Percentiles rank a stretch among this genome's conserved stretches.
Evolutionary conservation across 1,140 invertebrate species (phyloP).

Genomic region (Meteorus sp.): DNA sequence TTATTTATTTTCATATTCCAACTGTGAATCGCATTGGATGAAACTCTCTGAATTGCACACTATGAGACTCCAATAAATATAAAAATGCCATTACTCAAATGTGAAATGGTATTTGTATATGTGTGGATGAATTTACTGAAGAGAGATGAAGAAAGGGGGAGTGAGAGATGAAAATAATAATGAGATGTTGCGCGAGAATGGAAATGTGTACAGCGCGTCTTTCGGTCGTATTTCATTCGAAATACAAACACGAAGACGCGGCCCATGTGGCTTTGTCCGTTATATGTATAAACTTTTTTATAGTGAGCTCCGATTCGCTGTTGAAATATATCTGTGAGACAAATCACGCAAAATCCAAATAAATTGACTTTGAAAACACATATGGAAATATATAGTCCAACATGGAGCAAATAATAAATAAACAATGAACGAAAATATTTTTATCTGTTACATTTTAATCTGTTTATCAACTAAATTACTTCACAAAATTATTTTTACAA

Average conservation of each 20-base stretch:
- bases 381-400: background rate
- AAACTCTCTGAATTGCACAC: no score
- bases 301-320: slow-evolving; percentile 15
- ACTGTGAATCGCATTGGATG: no score
- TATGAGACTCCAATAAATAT: slow-evolving; percentile 33
- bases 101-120: no score
- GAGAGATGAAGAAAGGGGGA: background rate
- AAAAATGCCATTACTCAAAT: slow-evolving; percentile 41
- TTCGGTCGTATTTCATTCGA: slow-evolving; percentile 36
- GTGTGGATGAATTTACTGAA: no score
- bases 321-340: slow-evolving; percentile 26
- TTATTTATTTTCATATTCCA: no score
- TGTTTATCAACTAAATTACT: no score
- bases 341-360: slow-evolving; percentile 18
- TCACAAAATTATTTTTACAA: no score
- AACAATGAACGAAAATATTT: background rate
- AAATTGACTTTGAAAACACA: slow-evolving; percentile 4
- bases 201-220: slow-evolving; percentile 18
- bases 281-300: slow-evolving; percentile 22
- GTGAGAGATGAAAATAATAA: slow-evolving; percentile 33
- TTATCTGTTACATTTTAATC: no score
- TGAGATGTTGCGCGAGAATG: slow-evolving; percentile 26
- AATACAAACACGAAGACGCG: slow-evolving; percentile 32
- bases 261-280: slow-evolving; percentile 24
- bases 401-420: background rate